Conservation (phyloP, 2,888 invertebrate species). For the Zygothrica quintamaculata region DNA sequence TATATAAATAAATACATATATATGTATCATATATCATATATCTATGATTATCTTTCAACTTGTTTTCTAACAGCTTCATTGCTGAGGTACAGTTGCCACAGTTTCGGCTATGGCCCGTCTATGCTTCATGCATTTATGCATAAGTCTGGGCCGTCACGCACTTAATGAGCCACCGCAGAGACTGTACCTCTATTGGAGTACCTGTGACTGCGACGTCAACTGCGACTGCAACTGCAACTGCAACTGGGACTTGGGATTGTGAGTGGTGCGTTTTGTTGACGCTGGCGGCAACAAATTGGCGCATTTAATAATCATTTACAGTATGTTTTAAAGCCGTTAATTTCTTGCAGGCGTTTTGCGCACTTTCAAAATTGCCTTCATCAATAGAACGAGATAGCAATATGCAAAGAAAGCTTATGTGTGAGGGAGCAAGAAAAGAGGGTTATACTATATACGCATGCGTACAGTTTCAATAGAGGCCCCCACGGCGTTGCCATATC, state of each 20-base stretch:
- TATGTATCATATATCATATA: no score
- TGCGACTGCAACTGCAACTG: slow-evolving; percentile 3
- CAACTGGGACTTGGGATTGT: no score
- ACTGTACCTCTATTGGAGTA: slow-evolving; percentile 53
- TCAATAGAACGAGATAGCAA: not conserved
- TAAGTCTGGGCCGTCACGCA: slow-evolving; percentile 72
- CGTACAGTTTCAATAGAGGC: slow-evolving; percentile 45
- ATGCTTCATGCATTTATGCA: slow-evolving; percentile 72
- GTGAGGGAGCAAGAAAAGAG: slow-evolving; percentile 13
- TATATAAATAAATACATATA: no score
- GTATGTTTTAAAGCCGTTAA: slow-evolving; percentile 64
- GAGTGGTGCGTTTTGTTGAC: slow-evolving; percentile 21
- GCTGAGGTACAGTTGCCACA: slow-evolving; percentile 36
- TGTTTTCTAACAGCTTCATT: not conserved
- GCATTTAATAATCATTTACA: slow-evolving; percentile 77
- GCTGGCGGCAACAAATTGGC: slow-evolving; percentile 70
- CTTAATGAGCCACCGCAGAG: slow-evolving; percentile 67
- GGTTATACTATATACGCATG: slow-evolving; percentile 45
- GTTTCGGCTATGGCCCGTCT: slow-evolving; percentile 24
- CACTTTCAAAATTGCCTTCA: slow-evolving; percentile 69
- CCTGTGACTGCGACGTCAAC: slow-evolving; percentile 41
- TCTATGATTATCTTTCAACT: not conserved
- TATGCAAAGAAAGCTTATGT: not conserved
- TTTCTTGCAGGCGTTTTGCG: slow-evolving; percentile 73
- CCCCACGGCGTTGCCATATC: slow-evolving; percentile 76